phyloP scores from a whole-genome alignment of 2,888 invertebrate species.

The Erynnis tages region DNA sequence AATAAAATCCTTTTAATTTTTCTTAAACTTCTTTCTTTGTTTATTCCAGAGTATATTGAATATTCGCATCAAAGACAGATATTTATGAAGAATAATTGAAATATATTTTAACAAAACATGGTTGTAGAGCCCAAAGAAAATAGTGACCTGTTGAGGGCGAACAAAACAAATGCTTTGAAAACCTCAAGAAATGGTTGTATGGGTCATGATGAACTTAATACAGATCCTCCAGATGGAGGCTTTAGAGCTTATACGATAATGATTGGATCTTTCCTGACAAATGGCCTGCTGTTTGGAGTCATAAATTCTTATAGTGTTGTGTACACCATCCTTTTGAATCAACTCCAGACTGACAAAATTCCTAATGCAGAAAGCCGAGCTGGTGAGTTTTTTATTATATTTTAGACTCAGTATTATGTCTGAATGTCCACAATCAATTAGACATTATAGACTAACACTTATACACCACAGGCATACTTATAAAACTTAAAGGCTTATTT shows the following conservation, averaged over 20 bases:
- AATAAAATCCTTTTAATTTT: no score
- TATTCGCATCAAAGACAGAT: background rate
- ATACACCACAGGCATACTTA: no score
- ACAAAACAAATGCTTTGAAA: conserved; percentile 40
- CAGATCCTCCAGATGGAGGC: conserved; percentile 87
- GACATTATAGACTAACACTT: no score
- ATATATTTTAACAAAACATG: no score
- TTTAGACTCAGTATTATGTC: background rate
- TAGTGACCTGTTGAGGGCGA: conserved; percentile 54
- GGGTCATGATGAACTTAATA: conserved; percentile 37
- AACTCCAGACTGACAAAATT: conserved; percentile 83
- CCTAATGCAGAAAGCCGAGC: conserved; percentile 90
- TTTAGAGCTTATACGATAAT: conserved; percentile 90
- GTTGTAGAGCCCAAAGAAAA: conserved; percentile 55
- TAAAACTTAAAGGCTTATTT: no score
- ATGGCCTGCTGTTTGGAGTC: conserved; percentile 94
- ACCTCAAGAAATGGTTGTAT: conserved; percentile 45
- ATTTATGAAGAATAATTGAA: no score
- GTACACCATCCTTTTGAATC: conserved; percentile 85
- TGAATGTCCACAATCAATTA: background rate
- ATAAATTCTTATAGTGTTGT: conserved; percentile 94
- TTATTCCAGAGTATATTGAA: background rate
- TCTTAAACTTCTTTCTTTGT: no score
- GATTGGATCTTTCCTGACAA: conserved; percentile 92
- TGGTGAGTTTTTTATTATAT: conserved; percentile 80